Base-by-base conservation (phyloP, 2,888 invertebrate species). In the Hypselothyrea guttata region DNA sequence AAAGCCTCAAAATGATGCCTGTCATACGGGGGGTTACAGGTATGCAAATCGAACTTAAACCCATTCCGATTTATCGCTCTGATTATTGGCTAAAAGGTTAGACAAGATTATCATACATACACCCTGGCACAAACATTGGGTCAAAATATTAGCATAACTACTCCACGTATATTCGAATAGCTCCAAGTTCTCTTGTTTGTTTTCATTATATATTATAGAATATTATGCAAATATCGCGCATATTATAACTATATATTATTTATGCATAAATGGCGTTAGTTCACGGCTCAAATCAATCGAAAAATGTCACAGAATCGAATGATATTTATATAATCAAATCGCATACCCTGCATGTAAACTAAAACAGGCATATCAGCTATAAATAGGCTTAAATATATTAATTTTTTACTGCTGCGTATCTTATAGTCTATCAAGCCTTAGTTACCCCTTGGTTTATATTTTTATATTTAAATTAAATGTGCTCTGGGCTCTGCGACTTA, bases 151-250 rank as follows among this genome's bases (percentile, higher is more conserved):
- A 13, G 33, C 51, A 30, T 31, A 13, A 37, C 51, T 31, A 30
- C 7, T 22, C 7, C 13, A 13, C 34, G 27, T 28, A 37, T 15
- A 31, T 7, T 31, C 4, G 3, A 15, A 30, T 45, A 46, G 37
- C 38, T 31, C 22, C 31, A 33, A 22, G 31, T 35, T 4, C 37
- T 8, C 34, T 35, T 70, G 52, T 71, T 72, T 72, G 70, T 72
- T 73, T 71, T 68, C 59, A 71, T 68, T 52, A 54, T 27, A 33
- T 15, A 15, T 65, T 45, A 38, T 33, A n/a, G 12, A 57, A 66
- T 44, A 47, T 48, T 66, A 48, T 69, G 72, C 31, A 54, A 56
- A 72, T 47, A 13, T 8, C 8, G 3, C 3, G 51, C 46, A 55
- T 63, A 63, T 47, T 37, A 47, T 46, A 34, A 31, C 5, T 7